Evolutionary conservation across 2,113 vertebrate genomes (phyloP).

Genomic region (Channa maculata): DNA sequence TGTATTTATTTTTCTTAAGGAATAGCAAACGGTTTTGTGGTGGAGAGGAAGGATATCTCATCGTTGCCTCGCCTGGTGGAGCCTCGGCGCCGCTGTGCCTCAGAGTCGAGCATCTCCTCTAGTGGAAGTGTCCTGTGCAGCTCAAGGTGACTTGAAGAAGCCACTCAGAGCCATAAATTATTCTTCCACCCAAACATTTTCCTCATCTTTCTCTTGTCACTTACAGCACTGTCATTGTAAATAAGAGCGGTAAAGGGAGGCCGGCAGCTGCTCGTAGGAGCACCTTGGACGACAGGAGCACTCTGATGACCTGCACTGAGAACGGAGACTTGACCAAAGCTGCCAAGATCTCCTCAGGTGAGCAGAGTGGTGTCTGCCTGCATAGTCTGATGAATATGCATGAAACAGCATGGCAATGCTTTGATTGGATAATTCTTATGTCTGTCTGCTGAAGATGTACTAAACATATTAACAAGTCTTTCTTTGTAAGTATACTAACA

Average conservation of each 20-base stretch:
- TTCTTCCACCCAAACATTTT: not conserved
- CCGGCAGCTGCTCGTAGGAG: conserved; percentile 89
- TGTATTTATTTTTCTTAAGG: conserved; percentile 73
- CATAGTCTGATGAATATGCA: not conserved
- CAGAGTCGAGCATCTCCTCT: conserved; percentile 97
- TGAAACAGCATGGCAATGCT: conserved; percentile 40
- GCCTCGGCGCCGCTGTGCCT: conserved; percentile 94
- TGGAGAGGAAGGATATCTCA: conserved; percentile 80
- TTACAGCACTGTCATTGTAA: conserved; percentile 81
- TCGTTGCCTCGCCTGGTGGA: conserved; percentile 85
- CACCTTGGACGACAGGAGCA: conserved; percentile 91
- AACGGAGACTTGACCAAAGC: conserved; percentile 91
- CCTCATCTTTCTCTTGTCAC: not conserved
- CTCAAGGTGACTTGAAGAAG: conserved; percentile 82
- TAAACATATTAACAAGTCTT: not conserved
- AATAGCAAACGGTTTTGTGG: conserved; percentile 91
- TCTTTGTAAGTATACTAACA: conserved; percentile 7
- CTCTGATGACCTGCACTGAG: conserved; percentile 89
- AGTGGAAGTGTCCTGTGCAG: conserved; percentile 89
- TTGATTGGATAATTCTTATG: conserved; percentile 16
- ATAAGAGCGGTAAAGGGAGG: conserved; percentile 90
- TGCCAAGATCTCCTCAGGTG: conserved; percentile 91
- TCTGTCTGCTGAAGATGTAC: conserved; percentile 2
- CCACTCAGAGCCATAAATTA: not conserved
- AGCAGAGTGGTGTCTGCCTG: conserved; percentile 33